Base-by-base conservation (phyloP, 2,797 vertebrate genomes). In the Intellagama lesueurii region DNA sequence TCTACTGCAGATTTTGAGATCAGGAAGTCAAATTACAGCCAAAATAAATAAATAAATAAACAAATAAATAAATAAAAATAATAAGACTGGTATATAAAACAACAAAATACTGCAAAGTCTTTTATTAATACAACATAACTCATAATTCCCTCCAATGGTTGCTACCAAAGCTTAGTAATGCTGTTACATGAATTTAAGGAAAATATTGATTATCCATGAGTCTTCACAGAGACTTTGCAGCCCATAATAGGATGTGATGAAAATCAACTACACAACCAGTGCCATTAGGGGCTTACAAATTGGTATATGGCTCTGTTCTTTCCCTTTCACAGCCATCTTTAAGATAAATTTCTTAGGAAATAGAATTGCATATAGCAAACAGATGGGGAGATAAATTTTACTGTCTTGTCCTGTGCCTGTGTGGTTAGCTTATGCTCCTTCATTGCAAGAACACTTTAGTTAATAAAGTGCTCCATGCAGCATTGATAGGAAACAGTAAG, bases 151-250 rank as follows among this genome's bases (percentile, higher is more conserved):
- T n/a, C 68, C 44, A 16, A 49, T 66, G 19, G 60, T 19, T 88
- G 44, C 40, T 85, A 40, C 28, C 6, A 35, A 24, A 16, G 14
- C 69, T 30, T 7, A 32, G 22, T 8, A 64, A 6, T 60, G 11
- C 52, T 49, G 70, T 81, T 49, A 24, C 24, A 81, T 32, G 26
- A 76, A 89, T 76, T 66, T 73, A 89, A 89, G 14, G 40, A 22
- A 75, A 64, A 30, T 24, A 75, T 35, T 68, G 83, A 86, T 85
- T 73, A 30, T 56, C 49, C 28, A 68, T 52, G 22, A 11, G 35
- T 88, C 19, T 75, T 66, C 77, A 44, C 75, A 49, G 60, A 80
- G 76, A 73, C 32, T 85, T 88, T 78, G 22, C 16, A 86, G 70
- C 44, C 79, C 68, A 30, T 69, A 64, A 49, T 28, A 75, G 44